Base-by-base conservation (phyloP, 2,888 invertebrate species). In the Limnephilus marmoratus region DNA sequence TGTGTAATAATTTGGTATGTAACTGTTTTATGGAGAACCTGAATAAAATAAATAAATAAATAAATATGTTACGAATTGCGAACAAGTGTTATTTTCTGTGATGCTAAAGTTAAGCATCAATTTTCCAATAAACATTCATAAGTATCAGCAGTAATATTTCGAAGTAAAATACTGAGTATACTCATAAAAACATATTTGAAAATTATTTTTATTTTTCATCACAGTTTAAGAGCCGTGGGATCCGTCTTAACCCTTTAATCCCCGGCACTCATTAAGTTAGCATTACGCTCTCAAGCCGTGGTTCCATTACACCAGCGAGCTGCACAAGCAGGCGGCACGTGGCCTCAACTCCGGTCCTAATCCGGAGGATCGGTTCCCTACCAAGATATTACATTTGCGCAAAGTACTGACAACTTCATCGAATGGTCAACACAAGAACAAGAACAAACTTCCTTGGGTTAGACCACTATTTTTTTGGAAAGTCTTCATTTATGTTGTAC, bases 181-280 rank as follows among this genome's bases (percentile, higher is more conserved):
- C 11, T 31, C 13, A 31, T 82, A 1, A 82, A 29, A 29, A 82
- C 31, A 13, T 5, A n/a, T n/a, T n/a, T n/a, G n/a, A 34, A 31
- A 81, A 82, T 31, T 15, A 31, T 13, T 31, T 31, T 31, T 3
- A 9, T 13, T 45, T 34, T 3, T 15, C 24, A 18, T 3, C 81
- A 81, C 29, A 12, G 81, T 91, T 81, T 81, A 37, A 89, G 80
- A 82, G 81, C 9, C 80, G 34, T 29, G 31, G 88, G 68, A 49
- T 41, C 15, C 87, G 88, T 91, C 83, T 91, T 92, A 91, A 91
- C 92, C 92, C 92, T 92, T 91, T 92, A 89, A 92, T 53, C 83
- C 90, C 37, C 80, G 83, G 88, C 45, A 89, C 88, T 92, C 92
- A 92, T 92, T 92, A 92, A 85, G 85, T 81, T 45, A 81, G 85